Evolutionary conservation across 2,113 vertebrate genomes (phyloP).

Genomic region (Physeter macrocephalus): DNA sequence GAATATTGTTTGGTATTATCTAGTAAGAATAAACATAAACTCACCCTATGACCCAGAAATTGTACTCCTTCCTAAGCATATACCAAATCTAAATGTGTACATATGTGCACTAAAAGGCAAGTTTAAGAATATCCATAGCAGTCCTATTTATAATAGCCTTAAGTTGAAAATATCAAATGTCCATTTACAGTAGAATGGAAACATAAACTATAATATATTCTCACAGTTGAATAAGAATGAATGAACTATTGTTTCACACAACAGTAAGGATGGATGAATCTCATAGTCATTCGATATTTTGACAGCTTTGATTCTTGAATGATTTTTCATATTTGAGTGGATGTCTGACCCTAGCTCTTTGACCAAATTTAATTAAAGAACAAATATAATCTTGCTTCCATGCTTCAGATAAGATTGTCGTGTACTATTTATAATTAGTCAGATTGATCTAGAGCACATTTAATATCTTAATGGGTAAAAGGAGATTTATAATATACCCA

Average conservation of each 20-base stretch:
- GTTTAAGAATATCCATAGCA: neutral
- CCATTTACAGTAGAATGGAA: no score
- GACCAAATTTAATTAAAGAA: neutral
- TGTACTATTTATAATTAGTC: neutral
- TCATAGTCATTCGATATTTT: neutral
- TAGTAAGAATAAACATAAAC: neutral
- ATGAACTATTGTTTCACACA: neutral
- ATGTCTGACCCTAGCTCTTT: neutral
- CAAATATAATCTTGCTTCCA: neutral
- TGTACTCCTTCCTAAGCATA: neutral
- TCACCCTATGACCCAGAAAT: neutral
- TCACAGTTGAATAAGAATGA: neutral
- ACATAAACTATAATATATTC: neutral
- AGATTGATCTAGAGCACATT: no score
- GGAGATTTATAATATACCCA: neutral
- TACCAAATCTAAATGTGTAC: neutral
- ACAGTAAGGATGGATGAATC: neutral
- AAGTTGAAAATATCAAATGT: no score
- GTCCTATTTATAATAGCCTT: no score
- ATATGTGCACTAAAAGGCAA: neutral
- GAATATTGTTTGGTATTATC: neutral
- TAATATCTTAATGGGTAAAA: neutral
- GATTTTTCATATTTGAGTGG: neutral
- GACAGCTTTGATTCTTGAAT: neutral
- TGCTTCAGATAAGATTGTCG: neutral